Conservation (phyloP, 2,113 vertebrate species). For the Ascaphus truei region DNA sequence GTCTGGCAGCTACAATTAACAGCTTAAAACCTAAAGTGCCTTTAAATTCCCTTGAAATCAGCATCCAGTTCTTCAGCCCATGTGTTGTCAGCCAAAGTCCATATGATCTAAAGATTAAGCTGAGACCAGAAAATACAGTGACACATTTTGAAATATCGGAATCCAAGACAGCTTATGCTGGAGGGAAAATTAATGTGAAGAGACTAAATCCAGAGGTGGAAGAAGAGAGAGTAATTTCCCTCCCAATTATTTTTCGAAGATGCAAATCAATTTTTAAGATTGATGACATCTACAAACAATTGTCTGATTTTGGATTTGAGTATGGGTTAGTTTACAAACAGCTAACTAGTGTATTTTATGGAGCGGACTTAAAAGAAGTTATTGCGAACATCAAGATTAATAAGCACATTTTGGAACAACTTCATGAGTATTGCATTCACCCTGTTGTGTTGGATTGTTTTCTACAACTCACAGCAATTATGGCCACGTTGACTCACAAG, state of each 20-base stretch:
- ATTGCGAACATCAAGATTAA: constrained; percentile 64
- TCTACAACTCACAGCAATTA: constrained; percentile 68
- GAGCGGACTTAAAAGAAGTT: constrained; percentile 71
- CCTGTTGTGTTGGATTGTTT: constrained; percentile 79
- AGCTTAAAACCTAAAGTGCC: constrained; percentile 58
- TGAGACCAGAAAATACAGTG: constrained; percentile 44
- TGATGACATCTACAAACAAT: constrained; percentile 63
- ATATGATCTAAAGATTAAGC: constrained; percentile 57
- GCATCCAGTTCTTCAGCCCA: constrained; percentile 60
- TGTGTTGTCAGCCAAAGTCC: constrained; percentile 57
- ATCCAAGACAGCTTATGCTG: constrained; percentile 59
- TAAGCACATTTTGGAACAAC: constrained; percentile 47
- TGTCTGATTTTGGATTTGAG: constrained; percentile 68
- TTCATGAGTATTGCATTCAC: constrained; percentile 70
- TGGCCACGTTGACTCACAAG: constrained; percentile 43
- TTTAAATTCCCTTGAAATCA: constrained; percentile 59
- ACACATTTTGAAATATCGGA: constrained; percentile 67
- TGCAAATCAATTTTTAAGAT: constrained; percentile 56
- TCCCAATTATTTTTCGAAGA: constrained; percentile 57
- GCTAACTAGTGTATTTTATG: constrained; percentile 60
- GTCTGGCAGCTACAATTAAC: constrained; percentile 64
- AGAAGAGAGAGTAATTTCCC: constrained; percentile 66
- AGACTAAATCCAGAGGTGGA: constrained; percentile 33
- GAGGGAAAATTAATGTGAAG: constrained; percentile 54
- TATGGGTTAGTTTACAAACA: constrained; percentile 67